These are phyloP conservation scores for Callopanchax toddi DNA, from an alignment of 2,113 vertebrate genomes.

Conservation along the genomic window DNA sequence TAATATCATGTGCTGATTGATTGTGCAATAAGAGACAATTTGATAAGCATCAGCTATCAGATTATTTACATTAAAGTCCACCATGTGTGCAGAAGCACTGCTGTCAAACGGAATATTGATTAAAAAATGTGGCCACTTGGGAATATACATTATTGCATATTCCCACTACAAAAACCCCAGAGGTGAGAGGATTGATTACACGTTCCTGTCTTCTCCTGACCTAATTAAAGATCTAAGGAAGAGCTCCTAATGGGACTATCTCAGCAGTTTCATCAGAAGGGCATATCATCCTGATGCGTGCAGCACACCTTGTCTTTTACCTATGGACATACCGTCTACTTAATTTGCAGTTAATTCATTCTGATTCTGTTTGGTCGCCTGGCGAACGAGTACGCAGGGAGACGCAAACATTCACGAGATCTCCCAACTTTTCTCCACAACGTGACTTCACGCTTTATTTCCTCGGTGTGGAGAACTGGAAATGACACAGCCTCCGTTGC, in stretches of 20 bases:
- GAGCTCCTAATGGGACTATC: slow-evolving; percentile 50
- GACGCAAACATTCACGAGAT: slow-evolving; percentile 20
- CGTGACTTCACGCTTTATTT: slow-evolving; percentile 34
- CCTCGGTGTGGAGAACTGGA: slow-evolving; percentile 15
- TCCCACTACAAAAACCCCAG: slow-evolving; percentile 54
- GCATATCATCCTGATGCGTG: slow-evolving; percentile 25
- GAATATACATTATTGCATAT: slow-evolving; percentile 64
- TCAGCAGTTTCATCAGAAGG: slow-evolving; percentile 49
- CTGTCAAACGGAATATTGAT: slow-evolving; percentile 80
- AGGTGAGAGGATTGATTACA: slow-evolving; percentile 73
- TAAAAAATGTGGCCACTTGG: slow-evolving; percentile 14
- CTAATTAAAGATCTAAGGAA: slow-evolving; percentile 76
- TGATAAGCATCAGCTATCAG: background rate
- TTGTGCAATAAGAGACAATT: background rate
- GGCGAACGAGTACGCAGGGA: background rate
- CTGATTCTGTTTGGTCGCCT: slow-evolving; percentile 15
- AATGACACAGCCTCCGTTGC: slow-evolving; percentile 24
- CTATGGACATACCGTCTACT: slow-evolving; percentile 1
- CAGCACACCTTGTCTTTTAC: slow-evolving; percentile 24
- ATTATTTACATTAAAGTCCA: background rate
- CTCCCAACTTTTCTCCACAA: slow-evolving; percentile 3
- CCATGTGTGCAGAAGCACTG: background rate
- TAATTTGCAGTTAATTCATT: background rate
- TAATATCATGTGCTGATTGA: background rate
- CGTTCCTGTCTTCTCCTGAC: slow-evolving; percentile 59